phyloP scores from a whole-genome alignment of 2,113 vertebrate genomes.

The Artemisiospiza belli region DNA sequence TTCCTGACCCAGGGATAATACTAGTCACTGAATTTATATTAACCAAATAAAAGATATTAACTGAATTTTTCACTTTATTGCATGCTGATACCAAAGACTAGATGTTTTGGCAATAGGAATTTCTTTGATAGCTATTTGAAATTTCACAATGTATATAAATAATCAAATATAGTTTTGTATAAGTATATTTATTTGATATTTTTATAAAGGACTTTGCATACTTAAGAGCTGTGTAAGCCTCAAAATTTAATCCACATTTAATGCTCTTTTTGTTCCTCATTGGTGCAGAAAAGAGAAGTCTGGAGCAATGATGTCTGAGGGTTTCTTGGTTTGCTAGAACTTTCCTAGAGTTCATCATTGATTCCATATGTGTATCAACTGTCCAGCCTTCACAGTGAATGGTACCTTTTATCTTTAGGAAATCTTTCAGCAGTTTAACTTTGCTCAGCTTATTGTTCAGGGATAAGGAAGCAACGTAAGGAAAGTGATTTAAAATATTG shows the following conservation, averaged over 20 bases:
- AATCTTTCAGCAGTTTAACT: conserved; percentile 40
- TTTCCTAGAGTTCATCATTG: background rate
- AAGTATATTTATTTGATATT: background rate
- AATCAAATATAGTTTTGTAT: background rate
- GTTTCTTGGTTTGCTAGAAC: background rate
- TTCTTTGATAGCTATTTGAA: background rate
- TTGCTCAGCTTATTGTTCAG: background rate
- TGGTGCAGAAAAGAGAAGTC: background rate
- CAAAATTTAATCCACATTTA: conserved; percentile 15
- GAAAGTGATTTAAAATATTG: background rate
- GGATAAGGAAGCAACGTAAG: background rate
- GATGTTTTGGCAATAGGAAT: background rate
- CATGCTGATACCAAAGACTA: background rate
- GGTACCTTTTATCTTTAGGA: conserved; percentile 15
- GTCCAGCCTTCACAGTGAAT: background rate
- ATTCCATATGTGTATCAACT: conserved; percentile 47
- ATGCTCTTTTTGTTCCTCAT: background rate
- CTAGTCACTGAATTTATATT: background rate
- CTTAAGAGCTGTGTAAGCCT: background rate
- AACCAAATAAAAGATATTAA: background rate
- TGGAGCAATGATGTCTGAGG: background rate
- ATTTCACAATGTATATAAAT: background rate
- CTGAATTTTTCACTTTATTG: background rate
- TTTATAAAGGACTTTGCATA: background rate
- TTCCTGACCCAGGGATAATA: background rate